Evolutionary conservation across 2,797 vertebrate genomes (phyloP), one percentile per base, ranked within the genome.

Genomic region (Acipenser ruthenus): DNA sequence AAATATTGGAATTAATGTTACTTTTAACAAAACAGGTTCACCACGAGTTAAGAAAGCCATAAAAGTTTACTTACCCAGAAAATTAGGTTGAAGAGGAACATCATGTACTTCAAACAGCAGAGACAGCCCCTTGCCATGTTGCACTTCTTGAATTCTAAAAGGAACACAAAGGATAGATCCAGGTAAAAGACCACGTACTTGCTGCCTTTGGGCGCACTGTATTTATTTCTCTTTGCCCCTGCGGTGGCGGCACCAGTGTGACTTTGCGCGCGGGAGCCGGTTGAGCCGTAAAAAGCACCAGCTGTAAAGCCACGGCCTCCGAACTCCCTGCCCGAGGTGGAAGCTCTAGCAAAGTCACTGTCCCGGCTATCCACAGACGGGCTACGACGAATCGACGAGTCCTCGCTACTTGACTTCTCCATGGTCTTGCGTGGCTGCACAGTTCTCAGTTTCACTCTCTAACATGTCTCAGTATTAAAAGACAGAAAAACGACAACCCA

Each of bases 81-180:
- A 87, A 99, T 89, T 83, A 99, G 87, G 84, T 99, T 99, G 92
- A 99, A 99, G 87, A 96, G 82, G 89, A 99, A 99, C 95, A 99
- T 97, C 91, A 93, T 85, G 83, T 99, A 99, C 88, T 99, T 99
- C 89, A 99, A 88, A 85, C 95, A 98, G 92, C 96, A 99, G 73
- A 99, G 88, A 82, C 96, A 98, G 89, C 96, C 96, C 78, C 95
- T 88, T 76, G 96, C 96, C 97, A 99, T 99, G 95, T 96, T 96
- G 95, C 93, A 99, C 96, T 96, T 98, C 93, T 97, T 97, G 91
- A 99, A 99, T 88, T 99, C 97, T 99, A 99, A 85, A 88, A 99
- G 96, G 90, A 99, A 99, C 90, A 99, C 96, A 98, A 99, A 98
- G 78, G 97, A 99, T 89, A 99, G 89, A 90, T 99, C 97, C 95